A percentile compares a stretch with the other conserved stretches of the same genome.
Conservation (phyloP, 1,140 invertebrate genomes). For the Tigriopus japonicus region DNA sequence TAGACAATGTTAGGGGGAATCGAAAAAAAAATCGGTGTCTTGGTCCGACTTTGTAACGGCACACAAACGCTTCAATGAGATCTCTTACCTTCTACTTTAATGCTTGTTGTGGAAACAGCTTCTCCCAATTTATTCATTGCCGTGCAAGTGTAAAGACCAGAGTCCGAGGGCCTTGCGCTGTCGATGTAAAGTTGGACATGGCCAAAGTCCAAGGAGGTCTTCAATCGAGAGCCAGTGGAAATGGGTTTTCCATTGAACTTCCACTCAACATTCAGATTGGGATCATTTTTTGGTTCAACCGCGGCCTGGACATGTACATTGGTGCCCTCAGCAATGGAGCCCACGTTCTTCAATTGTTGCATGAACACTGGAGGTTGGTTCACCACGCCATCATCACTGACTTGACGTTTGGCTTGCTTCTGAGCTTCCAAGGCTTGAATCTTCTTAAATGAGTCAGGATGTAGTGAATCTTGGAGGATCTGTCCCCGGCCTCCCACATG, state of each 20-base stretch:
- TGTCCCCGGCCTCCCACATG: constrained; percentile 36
- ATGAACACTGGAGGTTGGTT: constrained; percentile 75
- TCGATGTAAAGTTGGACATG: constrained; percentile 77
- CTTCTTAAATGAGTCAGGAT: constrained; percentile 24
- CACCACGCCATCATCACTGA: constrained; percentile 44
- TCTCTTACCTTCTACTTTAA: constrained; percentile 52
- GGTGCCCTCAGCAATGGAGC: constrained; percentile 70
- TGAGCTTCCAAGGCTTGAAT: constrained; percentile 34
- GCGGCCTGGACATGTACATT: constrained; percentile 75
- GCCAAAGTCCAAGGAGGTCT: constrained; percentile 81
- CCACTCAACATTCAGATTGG: constrained; percentile 82
- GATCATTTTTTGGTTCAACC: constrained; percentile 89
- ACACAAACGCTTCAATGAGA: background rate
- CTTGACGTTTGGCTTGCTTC: constrained; percentile 33
- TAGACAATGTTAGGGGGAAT: no score
- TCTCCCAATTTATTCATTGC: constrained; percentile 73
- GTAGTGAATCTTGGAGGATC: constrained; percentile 35
- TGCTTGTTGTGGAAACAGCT: constrained; percentile 69
- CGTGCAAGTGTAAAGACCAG: constrained; percentile 83
- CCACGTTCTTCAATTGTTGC: constrained; percentile 54
- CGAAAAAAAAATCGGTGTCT: no score
- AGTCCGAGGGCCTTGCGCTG: constrained; percentile 62
- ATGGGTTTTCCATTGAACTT: constrained; percentile 75
- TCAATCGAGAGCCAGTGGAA: constrained; percentile 55
- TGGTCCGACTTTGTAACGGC: no score